A percentile compares a stretch with the other conserved stretches of the same genome.
Conservation (phyloP, 35 echinoderm and acorn worm genomes). For the Heliocidaris erythrogramma region DNA sequence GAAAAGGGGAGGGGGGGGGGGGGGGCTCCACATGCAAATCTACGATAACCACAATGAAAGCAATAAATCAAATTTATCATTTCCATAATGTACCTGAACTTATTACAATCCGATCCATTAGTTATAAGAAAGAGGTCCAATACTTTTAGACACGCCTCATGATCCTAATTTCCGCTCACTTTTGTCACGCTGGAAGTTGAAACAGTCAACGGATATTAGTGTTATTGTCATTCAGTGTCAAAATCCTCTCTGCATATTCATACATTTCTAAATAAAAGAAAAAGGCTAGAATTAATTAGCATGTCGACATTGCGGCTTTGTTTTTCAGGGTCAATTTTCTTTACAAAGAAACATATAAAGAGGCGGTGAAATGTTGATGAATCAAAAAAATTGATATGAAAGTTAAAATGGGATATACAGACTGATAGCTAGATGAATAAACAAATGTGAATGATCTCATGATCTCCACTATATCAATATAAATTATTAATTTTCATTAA, state of each 20-base stretch:
- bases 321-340: background rate
- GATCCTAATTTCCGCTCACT: conserved; percentile 2
- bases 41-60: background rate
- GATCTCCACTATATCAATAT: background rate
- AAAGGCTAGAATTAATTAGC: background rate
- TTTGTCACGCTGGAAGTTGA: background rate
- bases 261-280: background rate
- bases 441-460: background rate
- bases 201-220: conserved; percentile 1
- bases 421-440: background rate
- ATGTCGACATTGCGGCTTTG: background rate
- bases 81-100: conserved; percentile 10
- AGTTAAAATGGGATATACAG: background rate
- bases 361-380: background rate
- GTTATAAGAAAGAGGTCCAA: background rate
- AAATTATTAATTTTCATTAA: background rate
- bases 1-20: background rate
- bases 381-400: background rate
- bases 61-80: background rate
- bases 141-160: background rate
- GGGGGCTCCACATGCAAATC: background rate
- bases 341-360: background rate
- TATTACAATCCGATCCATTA: conserved; percentile 4
- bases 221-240: background rate
- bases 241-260: background rate